These are phyloP conservation scores for Drosophila biarmipes DNA, from an alignment of 1,140 invertebrate species.

Conservation along the genomic window DNA sequence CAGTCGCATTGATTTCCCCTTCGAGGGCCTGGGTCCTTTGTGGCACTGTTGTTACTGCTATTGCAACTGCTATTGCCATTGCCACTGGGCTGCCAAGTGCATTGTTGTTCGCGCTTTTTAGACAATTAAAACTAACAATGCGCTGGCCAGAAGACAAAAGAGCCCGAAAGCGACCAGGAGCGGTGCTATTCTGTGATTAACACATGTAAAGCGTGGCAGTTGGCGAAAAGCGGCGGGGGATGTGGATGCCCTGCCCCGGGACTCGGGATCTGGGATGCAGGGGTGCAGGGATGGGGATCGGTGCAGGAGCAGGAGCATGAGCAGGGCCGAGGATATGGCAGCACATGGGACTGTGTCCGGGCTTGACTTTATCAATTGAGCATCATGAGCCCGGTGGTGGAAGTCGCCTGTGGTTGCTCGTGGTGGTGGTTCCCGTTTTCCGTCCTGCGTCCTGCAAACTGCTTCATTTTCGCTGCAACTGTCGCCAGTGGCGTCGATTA, in stretches of 20 bases:
- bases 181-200: conserved; percentile 78
- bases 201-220: conserved; percentile 79
- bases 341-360: conserved; percentile 61
- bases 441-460: conserved; percentile 6
- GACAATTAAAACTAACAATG: conserved; percentile 82
- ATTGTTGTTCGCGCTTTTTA: conserved; percentile 68
- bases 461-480: conserved; percentile 72
- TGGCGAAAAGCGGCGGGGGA: conserved; percentile 45
- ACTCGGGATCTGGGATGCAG: background rate
- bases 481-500: conserved; percentile 83
- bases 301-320: background rate
- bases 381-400: conserved; percentile 74
- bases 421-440: conserved; percentile 27
- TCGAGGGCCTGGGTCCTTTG: conserved; percentile 8
- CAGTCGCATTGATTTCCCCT: conserved; percentile 2
- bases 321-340: conserved; percentile 39
- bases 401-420: conserved; percentile 26
- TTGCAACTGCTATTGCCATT: conserved; percentile 42
- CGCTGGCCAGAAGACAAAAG: conserved; percentile 50
- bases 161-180: conserved; percentile 45
- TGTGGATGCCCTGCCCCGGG: background rate
- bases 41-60: conserved; percentile 30
- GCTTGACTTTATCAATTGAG: conserved; percentile 83
- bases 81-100: conserved; percentile 44
- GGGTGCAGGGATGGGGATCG: background rate